These are phyloP conservation scores for Sciaenops ocellatus DNA, from an alignment of 2,797 vertebrate genomes.

Conservation along the genomic window DNA sequence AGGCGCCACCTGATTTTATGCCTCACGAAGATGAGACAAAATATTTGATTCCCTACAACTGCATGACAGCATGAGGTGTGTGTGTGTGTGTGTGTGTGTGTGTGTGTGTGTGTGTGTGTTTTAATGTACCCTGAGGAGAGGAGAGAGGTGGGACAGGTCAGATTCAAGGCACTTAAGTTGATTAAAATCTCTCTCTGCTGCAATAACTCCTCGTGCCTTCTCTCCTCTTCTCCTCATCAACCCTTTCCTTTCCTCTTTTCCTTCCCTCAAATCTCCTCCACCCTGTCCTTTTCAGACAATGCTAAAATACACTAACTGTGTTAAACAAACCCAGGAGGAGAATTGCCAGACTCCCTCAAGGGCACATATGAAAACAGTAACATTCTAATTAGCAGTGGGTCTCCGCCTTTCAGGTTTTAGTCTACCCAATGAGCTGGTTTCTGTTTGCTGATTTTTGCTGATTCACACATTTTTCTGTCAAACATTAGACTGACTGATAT, in stretches of 20 bases:
- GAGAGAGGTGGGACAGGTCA: constrained; percentile 59
- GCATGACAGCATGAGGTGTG: neutral
- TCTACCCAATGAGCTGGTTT: neutral
- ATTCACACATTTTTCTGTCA: neutral
- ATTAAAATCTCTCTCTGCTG: constrained; percentile 68
- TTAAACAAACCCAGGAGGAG: constrained; percentile 14
- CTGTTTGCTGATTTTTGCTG: neutral
- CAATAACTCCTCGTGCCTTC: constrained; percentile 39
- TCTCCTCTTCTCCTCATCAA: constrained; percentile 8
- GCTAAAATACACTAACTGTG: constrained; percentile 36
- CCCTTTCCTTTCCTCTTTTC: constrained; percentile 5
- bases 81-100: constrained; percentile 2
- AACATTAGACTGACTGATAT: neutral
- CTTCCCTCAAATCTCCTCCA: neutral
- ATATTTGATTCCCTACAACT: constrained; percentile 4
- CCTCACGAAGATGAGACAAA: neutral
- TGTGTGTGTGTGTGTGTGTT: constrained; percentile 14
- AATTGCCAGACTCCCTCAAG: neutral
- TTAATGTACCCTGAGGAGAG: constrained; percentile 56
- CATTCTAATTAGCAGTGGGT: no score
- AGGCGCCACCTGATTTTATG: neutral
- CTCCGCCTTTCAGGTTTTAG: neutral
- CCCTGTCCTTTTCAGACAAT: constrained; percentile 18
- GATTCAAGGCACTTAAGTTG: constrained; percentile 69
- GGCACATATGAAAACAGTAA: neutral